Base-by-base conservation (phyloP, 2,113 vertebrate genomes). In the Scophthalmus maximus region DNA sequence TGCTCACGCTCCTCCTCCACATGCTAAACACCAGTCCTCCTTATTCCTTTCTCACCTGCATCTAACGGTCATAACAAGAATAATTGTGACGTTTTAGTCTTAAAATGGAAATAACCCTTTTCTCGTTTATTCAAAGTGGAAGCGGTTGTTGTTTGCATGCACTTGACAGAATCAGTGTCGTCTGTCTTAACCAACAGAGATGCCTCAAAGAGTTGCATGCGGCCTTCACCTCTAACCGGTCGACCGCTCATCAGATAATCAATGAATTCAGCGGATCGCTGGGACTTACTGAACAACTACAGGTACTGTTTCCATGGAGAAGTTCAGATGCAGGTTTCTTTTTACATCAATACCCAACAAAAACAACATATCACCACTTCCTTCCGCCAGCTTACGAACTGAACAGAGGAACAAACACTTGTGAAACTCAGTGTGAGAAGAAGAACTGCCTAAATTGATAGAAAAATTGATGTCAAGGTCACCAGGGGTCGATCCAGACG, bases 141-240 rank as follows among this genome's bases (percentile, higher is more conserved):
- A 53, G 2, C 8, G 3, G 5, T 9, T 59, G 23, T 6, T 23
- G 34, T 67, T 30, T 68, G 58, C n/a, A 15, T 44, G 6, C 38
- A 5, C 34, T 25, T 64, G 52, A 32, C 53, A 47, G 23, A 38
- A 1, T 0, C 18, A 44, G 55, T 79, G 65, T 81, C 26, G 23
- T 85, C 46, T 86, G 49, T 87, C 50, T 65, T 5, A 78, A 87
- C 79, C 87, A 46, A 76, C 93, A 98, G 96, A 94, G 85, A 78
- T 89, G 89, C 84, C 88, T 94, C 77, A 94, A 92, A 61, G 86
- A 88, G 29, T 82, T 96, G 70, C 96, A 96, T 91, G 94, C 93
- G 77, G 84, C 92, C 60, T 82, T 97, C 80, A 82, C 89, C 65
- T 92, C 93, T 94, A 94, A 93, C 82, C 94, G 89, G 79, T 76